phyloP scores from a whole-genome alignment of 2,888 invertebrate genomes.

The Sipha maydis region DNA sequence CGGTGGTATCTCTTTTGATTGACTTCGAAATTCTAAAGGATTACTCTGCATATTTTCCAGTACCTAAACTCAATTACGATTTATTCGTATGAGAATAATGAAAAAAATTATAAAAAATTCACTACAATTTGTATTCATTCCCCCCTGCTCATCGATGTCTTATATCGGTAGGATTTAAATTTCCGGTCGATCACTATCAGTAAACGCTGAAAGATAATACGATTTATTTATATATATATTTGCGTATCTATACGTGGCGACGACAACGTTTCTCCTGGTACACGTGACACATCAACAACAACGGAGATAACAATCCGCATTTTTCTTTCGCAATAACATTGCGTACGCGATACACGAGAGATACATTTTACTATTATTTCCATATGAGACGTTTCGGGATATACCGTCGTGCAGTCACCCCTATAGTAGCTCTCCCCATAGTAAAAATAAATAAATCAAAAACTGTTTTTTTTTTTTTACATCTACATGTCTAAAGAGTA shows the following conservation, averaged over 20 bases:
- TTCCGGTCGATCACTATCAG: slow-evolving; percentile 58
- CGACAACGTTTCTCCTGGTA: background rate
- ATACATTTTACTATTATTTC: slow-evolving; percentile 42
- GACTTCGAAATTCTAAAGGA: too few relatives aligned
- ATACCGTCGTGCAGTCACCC: background rate
- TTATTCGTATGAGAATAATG: too few relatives aligned
- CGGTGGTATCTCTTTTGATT: too few relatives aligned
- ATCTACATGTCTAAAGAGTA: background rate
- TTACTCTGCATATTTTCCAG: too few relatives aligned
- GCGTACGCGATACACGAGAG: background rate
- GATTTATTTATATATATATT: background rate
- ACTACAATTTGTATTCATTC: background rate
- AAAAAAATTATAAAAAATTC: background rate
- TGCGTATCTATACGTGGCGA: too few relatives aligned
- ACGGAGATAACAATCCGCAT: slow-evolving; percentile 38
- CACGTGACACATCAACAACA: slow-evolving; percentile 30
- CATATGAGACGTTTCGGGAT: slow-evolving; percentile 20
- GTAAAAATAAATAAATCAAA: slow-evolving; percentile 38
- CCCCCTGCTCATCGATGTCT: background rate
- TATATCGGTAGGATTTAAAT: slow-evolving; percentile 50
- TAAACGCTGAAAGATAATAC: slow-evolving; percentile 44
- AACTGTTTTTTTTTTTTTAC: background rate
- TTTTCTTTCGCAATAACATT: slow-evolving; percentile 41
- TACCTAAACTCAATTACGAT: too few relatives aligned
- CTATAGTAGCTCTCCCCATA: too few relatives aligned